Percentiles rank a stretch among this genome's conserved stretches.
Conservation (phyloP, 1,140 invertebrate genomes). For the Tyrophagus putrescentiae region DNA sequence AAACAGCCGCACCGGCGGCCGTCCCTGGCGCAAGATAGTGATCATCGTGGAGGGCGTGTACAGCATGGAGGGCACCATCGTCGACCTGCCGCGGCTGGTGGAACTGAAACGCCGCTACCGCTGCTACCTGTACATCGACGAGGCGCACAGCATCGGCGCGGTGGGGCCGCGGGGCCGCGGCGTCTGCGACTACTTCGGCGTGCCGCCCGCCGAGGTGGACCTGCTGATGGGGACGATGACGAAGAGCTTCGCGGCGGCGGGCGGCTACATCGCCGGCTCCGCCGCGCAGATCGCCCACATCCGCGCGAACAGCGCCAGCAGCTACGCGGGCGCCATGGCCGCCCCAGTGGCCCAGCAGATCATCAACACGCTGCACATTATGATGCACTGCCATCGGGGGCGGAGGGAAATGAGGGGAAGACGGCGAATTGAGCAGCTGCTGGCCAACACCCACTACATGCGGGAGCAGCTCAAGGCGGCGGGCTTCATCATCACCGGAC, state of each 20-base stretch:
- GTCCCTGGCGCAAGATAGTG: constrained; percentile 82
- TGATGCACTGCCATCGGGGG: constrained; percentile 62
- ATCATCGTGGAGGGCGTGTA: constrained; percentile 80
- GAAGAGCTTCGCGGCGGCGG: constrained; percentile 41
- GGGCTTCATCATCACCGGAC: constrained; percentile 87
- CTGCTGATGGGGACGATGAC: constrained; percentile 44
- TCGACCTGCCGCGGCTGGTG: constrained; percentile 36
- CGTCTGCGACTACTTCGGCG: constrained; percentile 39
- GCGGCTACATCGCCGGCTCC: constrained; percentile 45
- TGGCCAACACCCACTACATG: constrained; percentile 74
- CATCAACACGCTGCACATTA: constrained; percentile 67
- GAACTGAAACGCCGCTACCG: constrained; percentile 40
- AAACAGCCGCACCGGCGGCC: constrained; percentile 49
- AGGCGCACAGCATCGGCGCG: constrained; percentile 41
- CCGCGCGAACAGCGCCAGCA: constrained; percentile 61
- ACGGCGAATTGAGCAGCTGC: constrained; percentile 55
- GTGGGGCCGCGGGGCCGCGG: constrained; percentile 37
- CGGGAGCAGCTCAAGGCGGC: constrained; percentile 66
- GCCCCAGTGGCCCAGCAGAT: constrained; percentile 82
- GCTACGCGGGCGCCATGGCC: constrained; percentile 77
- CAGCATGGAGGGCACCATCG: constrained; percentile 93
- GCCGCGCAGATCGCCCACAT: constrained; percentile 58
- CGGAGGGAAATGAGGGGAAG: constrained; percentile 46
- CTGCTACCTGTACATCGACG: constrained; percentile 40
- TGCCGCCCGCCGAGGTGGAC: constrained; percentile 38